Conservation (phyloP, 2,797 vertebrate species). For the Oreochromis mossambicus region DNA sequence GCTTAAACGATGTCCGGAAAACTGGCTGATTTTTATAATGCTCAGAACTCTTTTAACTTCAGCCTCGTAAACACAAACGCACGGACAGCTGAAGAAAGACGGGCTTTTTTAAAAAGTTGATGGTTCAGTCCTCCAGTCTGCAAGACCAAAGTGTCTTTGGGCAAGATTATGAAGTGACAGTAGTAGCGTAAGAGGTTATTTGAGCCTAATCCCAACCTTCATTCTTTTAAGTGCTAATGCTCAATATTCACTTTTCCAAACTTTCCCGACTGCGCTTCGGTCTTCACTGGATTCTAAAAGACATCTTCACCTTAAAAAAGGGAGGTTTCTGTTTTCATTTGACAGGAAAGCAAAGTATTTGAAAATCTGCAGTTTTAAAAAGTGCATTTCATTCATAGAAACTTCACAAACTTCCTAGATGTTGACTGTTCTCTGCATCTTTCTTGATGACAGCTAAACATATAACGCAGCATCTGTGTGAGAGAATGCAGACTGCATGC, state of each 20-base stretch:
- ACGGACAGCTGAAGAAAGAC: neutral
- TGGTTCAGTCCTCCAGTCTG: neutral
- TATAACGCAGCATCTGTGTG: neutral
- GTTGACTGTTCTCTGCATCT: neutral
- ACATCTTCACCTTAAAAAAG: neutral
- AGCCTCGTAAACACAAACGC: neutral
- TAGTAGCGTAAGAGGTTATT: rapidly evolving
- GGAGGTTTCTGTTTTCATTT: neutral
- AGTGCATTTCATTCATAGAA: neutral
- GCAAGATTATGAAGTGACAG: neutral
- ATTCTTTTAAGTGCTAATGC: neutral
- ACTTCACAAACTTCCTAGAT: neutral
- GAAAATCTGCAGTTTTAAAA: neutral
- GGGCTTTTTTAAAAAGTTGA: neutral
- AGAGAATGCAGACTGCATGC: neutral
- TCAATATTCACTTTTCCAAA: neutral
- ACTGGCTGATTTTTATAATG: neutral
- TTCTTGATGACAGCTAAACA: neutral
- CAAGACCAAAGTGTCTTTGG: neutral
- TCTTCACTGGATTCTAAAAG: neutral
- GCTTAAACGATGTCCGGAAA: neutral
- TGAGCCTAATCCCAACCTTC: neutral
- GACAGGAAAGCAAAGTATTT: neutral
- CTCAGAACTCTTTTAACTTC: rapidly evolving
- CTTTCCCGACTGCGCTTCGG: neutral